Base-by-base conservation (phyloP, 2,888 invertebrate species). In the Oxystoma pomonae region DNA sequence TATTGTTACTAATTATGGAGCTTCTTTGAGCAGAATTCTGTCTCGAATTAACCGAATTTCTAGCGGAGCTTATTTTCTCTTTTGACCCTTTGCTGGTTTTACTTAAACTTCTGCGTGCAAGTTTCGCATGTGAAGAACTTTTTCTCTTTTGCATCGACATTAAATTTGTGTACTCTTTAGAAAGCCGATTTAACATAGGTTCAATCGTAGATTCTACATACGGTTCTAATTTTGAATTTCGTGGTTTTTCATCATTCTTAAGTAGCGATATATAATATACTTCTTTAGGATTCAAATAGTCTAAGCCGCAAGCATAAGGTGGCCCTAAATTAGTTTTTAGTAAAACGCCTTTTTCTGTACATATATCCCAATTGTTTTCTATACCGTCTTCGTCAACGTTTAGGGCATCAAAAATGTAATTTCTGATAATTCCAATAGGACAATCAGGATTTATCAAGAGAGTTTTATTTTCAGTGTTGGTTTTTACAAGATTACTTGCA, bases 401-500 rank as follows among this genome's bases (percentile, higher is more conserved):
- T 51, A 67, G 61, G 64, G 68, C 62, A 35, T 60, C 53, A 17
- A 55, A 67, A 59, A 81, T 73, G 61, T 79, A 80, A 68, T 80
- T 77, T 52, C 78, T 63, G 67, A 81, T 75, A 53, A 80, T 72
- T 65, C 76, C 75, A 7, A 79, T 69, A 9, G 75, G 75, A 67
- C 81, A 80, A 65, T 81, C 75, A 18, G 79, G 77, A 69, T 81
- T 81, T 50, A 80, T 69, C 57, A 80, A 65, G 35, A 77, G 60
- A 62, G 75, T 69, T 64, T 74, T 77, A 49, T 68, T 71, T 57
- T 56, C 19, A 57, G 5, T 59, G 22, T 60, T 35, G 3, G 35
- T 35, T 35, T 35, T 12, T 35, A 35, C 12, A 7, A 35, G 35
- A 35, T 35, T 35, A 12, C 5, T 7, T 35, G 12, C 12, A 7